Evolutionary conservation across 2,797 vertebrate species (phyloP), one percentile per base, ranked within the genome.

Genomic region (Tenualosa ilisha): DNA sequence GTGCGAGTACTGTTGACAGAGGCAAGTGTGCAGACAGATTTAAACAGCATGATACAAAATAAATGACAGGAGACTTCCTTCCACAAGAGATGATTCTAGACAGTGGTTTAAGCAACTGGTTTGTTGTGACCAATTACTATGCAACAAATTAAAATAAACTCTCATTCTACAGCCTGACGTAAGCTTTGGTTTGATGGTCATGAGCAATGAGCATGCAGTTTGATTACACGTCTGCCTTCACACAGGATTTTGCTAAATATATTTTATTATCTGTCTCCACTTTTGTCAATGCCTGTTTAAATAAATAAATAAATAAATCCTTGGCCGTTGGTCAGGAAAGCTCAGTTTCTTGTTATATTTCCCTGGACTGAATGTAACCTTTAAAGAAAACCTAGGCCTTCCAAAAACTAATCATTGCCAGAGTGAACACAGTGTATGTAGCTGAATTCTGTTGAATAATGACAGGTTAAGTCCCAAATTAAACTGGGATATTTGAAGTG

Each of bases 91-190:
- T 22, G 7, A 9, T 24, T 63, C 43, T 20, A 46, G 37, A 79
- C 20, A 20, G 7, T 22, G 40, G 72, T 79, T 20, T 11, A 46
- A 79, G 37, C 72, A 40, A 46, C 72, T 22, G 72, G 40, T 79
- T 79, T 79, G 40, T 79, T 79, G 40, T 79, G 40, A 79, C 72
- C 40, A 46, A 79, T 79, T 79, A 79, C 37, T 79, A 79, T 43
- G 72, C 15, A 40, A 72, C 12, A 37, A 72, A 72, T 72, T 37
- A 15, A 72, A 40, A 43, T 8, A 79, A 43, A 43, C 37, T 43
- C 72, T 20, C 40, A 79, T 7, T 46, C 40, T 46, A 63, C 22
- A 3, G 22, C 22, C 40, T 79, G 72, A 79, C 17, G 43, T 20
- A 22, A 79, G 72, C 72, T 40, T 79, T 43, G 40, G 72, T 79